Evolutionary conservation across 2,888 invertebrate species (phyloP), one percentile per base, ranked within the genome.

Genomic region (Cataglyphis cursor): DNA sequence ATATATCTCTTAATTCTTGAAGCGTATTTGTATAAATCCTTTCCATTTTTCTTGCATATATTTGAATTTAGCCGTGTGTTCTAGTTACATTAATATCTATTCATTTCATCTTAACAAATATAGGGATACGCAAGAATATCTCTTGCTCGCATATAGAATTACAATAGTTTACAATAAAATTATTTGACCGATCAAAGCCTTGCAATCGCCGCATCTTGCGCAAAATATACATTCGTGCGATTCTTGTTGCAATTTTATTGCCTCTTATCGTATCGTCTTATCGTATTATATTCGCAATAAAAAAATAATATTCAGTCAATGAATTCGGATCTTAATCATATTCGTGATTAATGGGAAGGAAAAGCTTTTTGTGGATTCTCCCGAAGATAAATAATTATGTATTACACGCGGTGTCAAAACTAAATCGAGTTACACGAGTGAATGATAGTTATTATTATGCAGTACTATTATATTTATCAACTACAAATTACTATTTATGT

Each of bases 301-400:
- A 94, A 94, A 94, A 94, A 94, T 94, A 94, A 94, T 94, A 93
- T 92, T 94, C 93, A 94, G 94, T 94, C 94, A 88, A 93, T 94
- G 90, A 91, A 89, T 92, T 92, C 91, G 88, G 90, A 93, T 93
- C 92, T 93, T 51, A 51, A 51, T n/a, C 51, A 93, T 93, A 93
- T 92, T 93, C 92, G 86, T 89, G 88, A 90, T 90, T 86, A 90
- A 90, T 74, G 83, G 66, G 54, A 86, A 84, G 85, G 86, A 90
- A 90, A 90, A 90, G 86, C 87, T 88, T 82, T 89, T 82, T n/a
- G 82, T 81, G 85, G 21, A 5, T 10, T 18, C 8, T 10, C 21
- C 1, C 10, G 38, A 35, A 65, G 12, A 28, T 21, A 70, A 76
- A 64, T 81, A 73, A 59, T 54, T 73, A 64, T 35, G 64, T 18